Base-by-base conservation (phyloP, 1,140 invertebrate species). In the Dendroctonus valens region DNA sequence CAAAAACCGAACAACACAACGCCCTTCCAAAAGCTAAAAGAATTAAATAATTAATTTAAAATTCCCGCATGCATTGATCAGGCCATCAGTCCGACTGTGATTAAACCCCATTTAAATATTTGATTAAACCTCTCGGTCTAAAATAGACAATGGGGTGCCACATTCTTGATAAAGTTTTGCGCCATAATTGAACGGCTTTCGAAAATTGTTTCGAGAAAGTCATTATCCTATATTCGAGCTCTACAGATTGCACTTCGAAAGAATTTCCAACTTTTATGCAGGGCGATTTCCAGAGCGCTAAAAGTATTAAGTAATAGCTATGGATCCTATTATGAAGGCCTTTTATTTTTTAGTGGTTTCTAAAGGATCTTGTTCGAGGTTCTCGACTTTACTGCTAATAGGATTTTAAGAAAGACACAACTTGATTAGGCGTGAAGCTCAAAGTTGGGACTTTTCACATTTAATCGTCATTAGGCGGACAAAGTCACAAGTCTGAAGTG, bases 151-250 rank as follows among this genome's bases (percentile, higher is more conserved):
- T 67, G 58, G 65, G 65, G 65, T 60, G 65, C 49, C 65, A 67
- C 65, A 67, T 67, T 67, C 65, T 67, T 67, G 65, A 67, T 67
- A 67, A 67, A 67, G 65, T 67, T 67, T 67, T 67, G 57, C 58
- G 50, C 65, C 46, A 52, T 67, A 67, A 67, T 67, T 67, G 65
- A 67, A 60, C 58, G 57, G 57, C 57, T 59, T 59, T 55, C 48
- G 65, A 67, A 60, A 67, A 67, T 67, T 67, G 65, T 67, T 67
- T 67, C 65, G 65, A 67, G 65, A 60, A 67, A 67, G 65, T 60
- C 65, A 67, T 67, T 67, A 67, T 67, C 65, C 65, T 67, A 67
- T 67, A 60, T 67, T 67, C 65, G 14, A 54, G 39, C 57, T 53
- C 58, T 67, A 67, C 65, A 60, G 65, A 67, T 67, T 67, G 65